These are phyloP conservation scores for Phyto melanocephala DNA, from an alignment of 2,888 invertebrate genomes.

Conservation along the genomic window DNA sequence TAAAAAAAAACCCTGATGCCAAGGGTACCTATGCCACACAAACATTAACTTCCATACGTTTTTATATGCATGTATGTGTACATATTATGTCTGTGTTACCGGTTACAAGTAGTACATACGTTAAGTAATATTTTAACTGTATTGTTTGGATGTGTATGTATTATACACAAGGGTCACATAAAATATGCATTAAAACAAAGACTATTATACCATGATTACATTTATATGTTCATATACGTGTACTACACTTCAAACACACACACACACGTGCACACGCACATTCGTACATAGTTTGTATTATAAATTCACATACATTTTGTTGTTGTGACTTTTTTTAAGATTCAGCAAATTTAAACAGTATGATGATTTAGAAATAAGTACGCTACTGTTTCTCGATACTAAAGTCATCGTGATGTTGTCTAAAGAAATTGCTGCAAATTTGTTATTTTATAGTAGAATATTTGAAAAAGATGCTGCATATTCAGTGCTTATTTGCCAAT, in stretches of 20 bases:
- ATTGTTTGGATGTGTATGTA: background rate
- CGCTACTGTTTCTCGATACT: background rate
- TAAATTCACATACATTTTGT: background rate
- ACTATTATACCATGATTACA: constrained; percentile 32
- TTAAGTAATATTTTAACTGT: constrained; percentile 32
- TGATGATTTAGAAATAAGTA: background rate
- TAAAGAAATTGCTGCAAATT: too few relatives aligned
- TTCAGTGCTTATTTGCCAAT: too few relatives aligned
- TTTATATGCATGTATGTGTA: background rate
- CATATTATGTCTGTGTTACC: constrained; percentile 14
- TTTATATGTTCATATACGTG: background rate
- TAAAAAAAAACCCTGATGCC: background rate
- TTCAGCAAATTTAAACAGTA: background rate
- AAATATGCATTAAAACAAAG: constrained; percentile 58
- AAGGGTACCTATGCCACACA: constrained; percentile 14
- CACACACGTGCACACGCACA: background rate
- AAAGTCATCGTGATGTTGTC: too few relatives aligned
- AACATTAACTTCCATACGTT: background rate
- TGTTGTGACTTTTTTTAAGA: background rate
- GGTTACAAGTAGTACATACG: constrained; percentile 4
- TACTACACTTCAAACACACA: background rate
- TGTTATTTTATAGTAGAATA: too few relatives aligned
- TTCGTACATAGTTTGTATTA: background rate
- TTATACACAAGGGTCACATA: constrained; percentile 57
- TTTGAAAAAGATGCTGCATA: too few relatives aligned